Evolutionary conservation across 1,140 invertebrate species (phyloP), one percentile per base, ranked within the genome.

Genomic region (Arion vulgaris): DNA sequence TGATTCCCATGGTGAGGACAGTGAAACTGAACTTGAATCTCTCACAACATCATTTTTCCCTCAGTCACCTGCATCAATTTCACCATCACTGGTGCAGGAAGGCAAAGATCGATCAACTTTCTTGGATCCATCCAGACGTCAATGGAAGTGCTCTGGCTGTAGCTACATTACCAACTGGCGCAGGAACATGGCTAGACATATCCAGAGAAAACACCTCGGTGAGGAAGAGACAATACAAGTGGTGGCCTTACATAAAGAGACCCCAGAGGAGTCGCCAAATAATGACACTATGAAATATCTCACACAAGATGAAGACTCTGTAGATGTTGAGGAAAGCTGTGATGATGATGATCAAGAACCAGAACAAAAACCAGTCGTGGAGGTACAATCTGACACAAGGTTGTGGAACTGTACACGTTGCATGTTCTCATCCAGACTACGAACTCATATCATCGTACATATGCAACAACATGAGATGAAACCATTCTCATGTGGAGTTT

Each of bases 121-220:
- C 19, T 17, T 71, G 9, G 78, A 80, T n/a, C 78, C 78, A 53
- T 9, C 41, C 1, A 34, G 71, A 38, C 57, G 71, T 41, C 80
- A 73, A 66, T 92, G 90, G 82, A 91, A 90, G 80, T 92, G 92
- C 69, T 90, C 89, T 38, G 83, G 81, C n/a, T 92, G 92, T 84
- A 85, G 85, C 0, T 92, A 92, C 75, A 85, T 89, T 49, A 90
- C 91, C 36, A 91, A 92, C 79, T 92, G 88, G 86, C 87, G 91
- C 53, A 90, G 88, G 73, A 90, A 91, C 83, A 85, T 92, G 38
- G 45, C 83, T 1, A 83, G 90, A 23, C 92, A 92, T 76, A 89
- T 91, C 53, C 86, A 88, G n/a, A 85, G 88, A 15, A 89, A 87
- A 45, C 91, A 92, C 85, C 84, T 84, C 19, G 45, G 76, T 7